Evolutionary conservation across 2,797 vertebrate genomes (phyloP).

Genomic region (Oreochromis mossambicus): DNA sequence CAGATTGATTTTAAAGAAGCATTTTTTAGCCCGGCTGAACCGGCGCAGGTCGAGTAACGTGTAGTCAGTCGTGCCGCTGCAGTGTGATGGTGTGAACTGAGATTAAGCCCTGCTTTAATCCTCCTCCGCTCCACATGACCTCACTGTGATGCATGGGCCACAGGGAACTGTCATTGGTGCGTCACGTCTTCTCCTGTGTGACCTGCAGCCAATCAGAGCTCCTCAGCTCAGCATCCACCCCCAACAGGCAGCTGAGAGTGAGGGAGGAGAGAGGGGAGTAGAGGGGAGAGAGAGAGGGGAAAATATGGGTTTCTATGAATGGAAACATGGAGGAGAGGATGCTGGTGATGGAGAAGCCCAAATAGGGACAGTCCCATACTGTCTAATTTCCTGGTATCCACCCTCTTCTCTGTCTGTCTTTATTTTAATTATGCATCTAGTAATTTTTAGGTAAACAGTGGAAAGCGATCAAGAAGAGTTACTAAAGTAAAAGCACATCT

Average conservation of each 20-base stretch:
- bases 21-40: background rate
- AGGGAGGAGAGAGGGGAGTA: background rate
- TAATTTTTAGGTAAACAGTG: background rate
- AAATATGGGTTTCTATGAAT: slow-evolving; percentile 71
- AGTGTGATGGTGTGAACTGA: slow-evolving; percentile 42
- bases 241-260: slow-evolving; percentile 24
- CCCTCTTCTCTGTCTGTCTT: background rate
- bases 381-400: background rate
- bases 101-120: slow-evolving; percentile 68
- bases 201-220: slow-evolving; percentile 66
- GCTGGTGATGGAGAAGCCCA: slow-evolving; percentile 14
- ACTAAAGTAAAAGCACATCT: background rate
- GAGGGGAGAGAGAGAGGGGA: background rate
- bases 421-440: background rate
- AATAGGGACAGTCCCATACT: background rate
- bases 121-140: slow-evolving; percentile 67
- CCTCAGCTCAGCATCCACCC: slow-evolving; percentile 52
- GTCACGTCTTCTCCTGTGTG: slow-evolving; percentile 28
- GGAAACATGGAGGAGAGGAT: slow-evolving; percentile 70
- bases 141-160: slow-evolving; percentile 61
- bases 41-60: background rate
- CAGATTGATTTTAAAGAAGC: background rate
- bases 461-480: background rate
- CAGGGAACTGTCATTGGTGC: slow-evolving; percentile 58
- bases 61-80: slow-evolving; percentile 12